Base-by-base conservation (phyloP, 2,888 invertebrate genomes). In the Drosophila borealis region DNA sequence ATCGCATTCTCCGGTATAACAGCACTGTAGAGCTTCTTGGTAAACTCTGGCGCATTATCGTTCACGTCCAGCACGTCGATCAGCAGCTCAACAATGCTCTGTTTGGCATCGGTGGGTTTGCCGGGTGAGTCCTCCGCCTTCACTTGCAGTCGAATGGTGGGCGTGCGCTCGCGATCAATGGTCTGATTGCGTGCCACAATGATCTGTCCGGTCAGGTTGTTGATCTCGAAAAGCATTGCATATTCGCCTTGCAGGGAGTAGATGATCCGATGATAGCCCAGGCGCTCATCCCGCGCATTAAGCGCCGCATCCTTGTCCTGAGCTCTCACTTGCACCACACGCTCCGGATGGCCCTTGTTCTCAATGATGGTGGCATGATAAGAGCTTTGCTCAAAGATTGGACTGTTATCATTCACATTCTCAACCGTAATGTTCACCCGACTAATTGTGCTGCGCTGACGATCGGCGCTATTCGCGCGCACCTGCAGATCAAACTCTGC, bases 321-420 rank as follows among this genome's bases (percentile, higher is more conserved):
- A 0, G 97, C 97, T 74, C 93, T 94, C 0, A 96, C 95, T 1
- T 93, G 94, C 3, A 95, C 90, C 29, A 97, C 94, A 13, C 94
- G 93, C 77, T 95, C 95, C 0, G 95, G 95, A 76, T 95, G 93
- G 60, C 94, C 94, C 4, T 94, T 94, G 21, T 96, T 96, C 91
- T 97, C 96, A 2, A 95, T 88, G 1, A 96, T 93, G 42, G 95
- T 95, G 1, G 95, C 94, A 90, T 95, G 95, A 85, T 96, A 96
- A 2, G 94, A 95, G 76, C 94, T 93, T 80, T 95, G 94, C 56
- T 94, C 94, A 90, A 97, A 97, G 49, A 93, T 92, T 0, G 97
- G 97, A 67, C 94, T 93, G 90, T 97, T 96, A 85, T 97, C 97
- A 88, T 97, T 97, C 1, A 95, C 93, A 89, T 97, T 96, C 54